phyloP scores from a whole-genome alignment of 2,113 vertebrate genomes.

The Rhipidura dahli region DNA sequence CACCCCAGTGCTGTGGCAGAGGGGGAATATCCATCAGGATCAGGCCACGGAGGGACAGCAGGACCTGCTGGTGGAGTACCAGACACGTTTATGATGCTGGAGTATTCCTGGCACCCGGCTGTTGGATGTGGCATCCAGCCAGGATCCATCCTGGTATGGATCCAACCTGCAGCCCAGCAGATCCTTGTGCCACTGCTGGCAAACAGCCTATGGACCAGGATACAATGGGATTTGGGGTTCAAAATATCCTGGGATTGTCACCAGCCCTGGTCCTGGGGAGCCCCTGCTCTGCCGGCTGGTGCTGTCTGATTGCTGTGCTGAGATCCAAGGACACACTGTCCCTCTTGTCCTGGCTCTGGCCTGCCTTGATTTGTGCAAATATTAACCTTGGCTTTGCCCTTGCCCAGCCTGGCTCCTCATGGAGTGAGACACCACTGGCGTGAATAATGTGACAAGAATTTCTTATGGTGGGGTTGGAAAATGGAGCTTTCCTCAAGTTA shows the following conservation, averaged over 20 bases:
- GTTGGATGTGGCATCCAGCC: background rate
- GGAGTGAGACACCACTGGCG: constrained; percentile 19
- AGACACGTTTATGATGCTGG: background rate
- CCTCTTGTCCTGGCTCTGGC: constrained; percentile 7
- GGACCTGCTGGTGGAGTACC: background rate
- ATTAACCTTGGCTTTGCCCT: constrained; percentile 36
- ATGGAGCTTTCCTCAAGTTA: constrained; percentile 44
- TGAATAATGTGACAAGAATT: constrained; percentile 56
- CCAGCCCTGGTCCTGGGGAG: background rate
- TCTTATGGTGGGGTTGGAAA: constrained; percentile 47
- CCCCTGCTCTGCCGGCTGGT: background rate
- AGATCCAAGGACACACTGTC: background rate
- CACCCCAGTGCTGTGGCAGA: background rate
- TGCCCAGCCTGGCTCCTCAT: constrained; percentile 7
- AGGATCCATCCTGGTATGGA: background rate
- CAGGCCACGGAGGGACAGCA: background rate
- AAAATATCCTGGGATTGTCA: background rate
- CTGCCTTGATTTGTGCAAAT: constrained; percentile 40
- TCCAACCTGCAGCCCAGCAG: background rate
- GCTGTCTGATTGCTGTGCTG: background rate
- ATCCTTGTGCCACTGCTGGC: background rate
- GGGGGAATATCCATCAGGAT: background rate
- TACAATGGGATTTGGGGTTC: background rate
- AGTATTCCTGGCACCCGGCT: rapidly evolving
- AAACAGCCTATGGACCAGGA: too few species aligned